Percentiles rank a stretch among this genome's conserved stretches.
Conservation (phyloP, 2,888 invertebrate species). For the Tubulanus polymorphus region DNA sequence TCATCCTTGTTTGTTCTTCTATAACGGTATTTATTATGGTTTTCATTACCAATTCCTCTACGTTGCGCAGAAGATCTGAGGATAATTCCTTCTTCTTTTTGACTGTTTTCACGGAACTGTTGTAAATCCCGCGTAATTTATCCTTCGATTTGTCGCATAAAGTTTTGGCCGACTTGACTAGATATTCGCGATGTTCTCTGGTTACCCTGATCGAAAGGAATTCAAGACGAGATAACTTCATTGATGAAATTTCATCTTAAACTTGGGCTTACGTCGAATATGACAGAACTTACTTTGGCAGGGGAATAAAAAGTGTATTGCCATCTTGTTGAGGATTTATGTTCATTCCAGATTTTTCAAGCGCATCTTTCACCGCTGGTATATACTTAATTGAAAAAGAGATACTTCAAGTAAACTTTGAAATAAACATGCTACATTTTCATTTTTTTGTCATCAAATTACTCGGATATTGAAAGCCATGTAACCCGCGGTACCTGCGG, state of each 20-base stretch:
- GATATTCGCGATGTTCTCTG: conserved; percentile 82
- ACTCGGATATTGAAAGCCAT: too few species aligned
- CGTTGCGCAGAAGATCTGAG: conserved; percentile 65
- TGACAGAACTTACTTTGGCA: conserved; percentile 69
- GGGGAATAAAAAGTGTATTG: conserved; percentile 79
- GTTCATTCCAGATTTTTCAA: conserved; percentile 80
- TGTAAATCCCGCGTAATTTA: conserved; percentile 71
- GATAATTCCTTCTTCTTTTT: conserved; percentile 67
- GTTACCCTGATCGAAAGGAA: conserved; percentile 65
- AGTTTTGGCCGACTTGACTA: conserved; percentile 82
- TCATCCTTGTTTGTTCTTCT: background rate
- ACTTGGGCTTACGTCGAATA: too few species aligned
- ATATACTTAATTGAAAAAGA: conserved; percentile 59
- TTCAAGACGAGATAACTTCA: background rate
- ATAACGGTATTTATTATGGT: background rate
- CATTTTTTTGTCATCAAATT: too few species aligned
- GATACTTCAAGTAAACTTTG: background rate
- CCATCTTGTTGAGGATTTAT: conserved; percentile 94
- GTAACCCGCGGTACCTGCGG: conserved; percentile 64
- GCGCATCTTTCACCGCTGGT: conserved; percentile 70
- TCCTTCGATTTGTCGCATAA: conserved; percentile 76
- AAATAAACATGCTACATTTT: background rate
- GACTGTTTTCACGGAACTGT: conserved; percentile 66
- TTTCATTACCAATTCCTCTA: conserved; percentile 62
- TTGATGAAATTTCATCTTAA: background rate